Evolutionary conservation across 2,888 invertebrate species (phyloP).

Genomic region (Mycalesis mineus): DNA sequence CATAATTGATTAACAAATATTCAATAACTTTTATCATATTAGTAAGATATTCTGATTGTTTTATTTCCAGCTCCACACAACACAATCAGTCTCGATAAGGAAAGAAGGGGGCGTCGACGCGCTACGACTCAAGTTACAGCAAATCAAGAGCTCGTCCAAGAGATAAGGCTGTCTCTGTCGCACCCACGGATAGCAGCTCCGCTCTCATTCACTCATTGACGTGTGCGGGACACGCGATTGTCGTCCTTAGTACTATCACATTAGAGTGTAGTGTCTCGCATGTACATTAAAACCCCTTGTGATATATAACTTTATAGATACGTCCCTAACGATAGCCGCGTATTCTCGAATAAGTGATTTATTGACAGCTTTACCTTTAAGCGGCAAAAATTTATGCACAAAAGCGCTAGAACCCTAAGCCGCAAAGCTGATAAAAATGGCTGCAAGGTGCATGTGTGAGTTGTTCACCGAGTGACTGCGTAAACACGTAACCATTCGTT

Average conservation of each 20-base stretch:
- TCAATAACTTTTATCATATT: too few relatives aligned
- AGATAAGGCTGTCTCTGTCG: constrained; percentile 52
- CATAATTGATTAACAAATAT: too few relatives aligned
- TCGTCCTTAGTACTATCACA: constrained; percentile 2
- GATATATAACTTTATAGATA: constrained; percentile 22
- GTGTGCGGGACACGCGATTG: constrained; percentile 17
- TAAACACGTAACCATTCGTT: too few relatives aligned
- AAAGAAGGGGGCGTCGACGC: constrained; percentile 71
- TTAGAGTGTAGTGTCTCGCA: constrained; percentile 12
- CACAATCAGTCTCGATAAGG: constrained; percentile 57
- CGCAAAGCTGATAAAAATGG: too few relatives aligned
- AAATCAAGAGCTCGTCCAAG: constrained; percentile 73
- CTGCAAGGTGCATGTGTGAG: too few relatives aligned
- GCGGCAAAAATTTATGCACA: too few relatives aligned
- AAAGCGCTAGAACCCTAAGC: too few relatives aligned
- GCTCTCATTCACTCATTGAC: constrained; percentile 24
- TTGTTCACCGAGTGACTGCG: too few relatives aligned
- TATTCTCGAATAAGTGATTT: neutral
- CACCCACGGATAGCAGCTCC: constrained; percentile 6
- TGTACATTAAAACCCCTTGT: constrained; percentile 19
- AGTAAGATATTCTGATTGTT: too few relatives aligned
- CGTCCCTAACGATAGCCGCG: neutral
- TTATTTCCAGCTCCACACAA: constrained; percentile 58
- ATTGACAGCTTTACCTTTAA: neutral
- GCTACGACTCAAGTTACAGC: constrained; percentile 70